Base-by-base conservation (phyloP, 2,113 vertebrate species). In the Alexandromys fortis region DNA sequence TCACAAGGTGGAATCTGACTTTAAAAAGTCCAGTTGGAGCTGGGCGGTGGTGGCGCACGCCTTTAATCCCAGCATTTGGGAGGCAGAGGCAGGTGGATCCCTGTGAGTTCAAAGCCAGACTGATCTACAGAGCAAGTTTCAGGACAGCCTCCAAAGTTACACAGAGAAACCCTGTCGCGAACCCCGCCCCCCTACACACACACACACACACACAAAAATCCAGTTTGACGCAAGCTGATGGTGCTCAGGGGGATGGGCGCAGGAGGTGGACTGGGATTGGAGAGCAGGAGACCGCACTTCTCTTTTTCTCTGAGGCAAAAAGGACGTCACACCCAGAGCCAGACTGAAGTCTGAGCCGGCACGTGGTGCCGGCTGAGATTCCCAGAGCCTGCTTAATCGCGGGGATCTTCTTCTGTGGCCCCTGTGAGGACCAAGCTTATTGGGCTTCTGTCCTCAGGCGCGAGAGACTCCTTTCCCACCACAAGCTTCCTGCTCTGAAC, bases 201-300 rank as follows among this genome's bases (percentile, higher is more conserved):
- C 47, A 47, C 52, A 17, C 7, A 47, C 7, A 58, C n/a, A n/a
- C n/a, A 42, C 2, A 58, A 58, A 58, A 58, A 58, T 58, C 19
- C 58, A 58, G 58, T 35, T 28, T 33, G 65, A 83, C 7, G 9
- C 6, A 45, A 45, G 63, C 45, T 12, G 63, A 13, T 30, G 33
- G 63, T 13, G 30, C 28, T 67, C 16, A 19, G 47, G 42, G 30
- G 2, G 4, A 38, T 8, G 6, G 58, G 8, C 5, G 2, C 0
- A 0, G 55, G 45, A 11, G 17, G 30, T 5, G 10, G 49, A 70
- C n/a, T 8, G 17, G 65, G 33, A 65, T 19, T 8, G 28, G 16
- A 3, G 11, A 63, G 8, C 8, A 24, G 79, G 87, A 58, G 63
- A 68, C 1, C 17, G 63, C 11, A 65, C 63, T 61, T 45, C 55